Conservation (phyloP, 1,140 invertebrate species). For the Callitettix versicolor region DNA sequence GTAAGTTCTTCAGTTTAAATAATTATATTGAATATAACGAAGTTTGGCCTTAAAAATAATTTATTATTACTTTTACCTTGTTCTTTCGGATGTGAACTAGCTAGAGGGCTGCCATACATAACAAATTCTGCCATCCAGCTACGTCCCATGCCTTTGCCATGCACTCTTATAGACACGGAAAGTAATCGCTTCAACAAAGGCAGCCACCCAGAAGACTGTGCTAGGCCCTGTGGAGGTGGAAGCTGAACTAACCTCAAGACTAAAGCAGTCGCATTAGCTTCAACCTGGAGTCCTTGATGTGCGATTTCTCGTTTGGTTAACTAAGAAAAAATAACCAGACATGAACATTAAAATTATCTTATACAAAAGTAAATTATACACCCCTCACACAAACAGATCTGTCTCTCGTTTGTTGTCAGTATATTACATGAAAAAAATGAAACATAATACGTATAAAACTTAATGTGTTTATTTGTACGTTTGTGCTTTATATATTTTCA, state of each 20-base stretch:
- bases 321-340: slow-evolving; percentile 33
- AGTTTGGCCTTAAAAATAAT: too few species aligned
- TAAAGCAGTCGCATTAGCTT: slow-evolving; percentile 77
- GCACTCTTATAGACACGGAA: slow-evolving; percentile 74
- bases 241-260: slow-evolving; percentile 70
- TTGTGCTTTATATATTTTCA: too few species aligned
- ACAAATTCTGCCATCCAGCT: slow-evolving; percentile 85
- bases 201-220: slow-evolving; percentile 39
- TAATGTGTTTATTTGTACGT: too few species aligned
- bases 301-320: slow-evolving; percentile 68
- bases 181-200: slow-evolving; percentile 65
- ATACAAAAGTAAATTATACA: slow-evolving; percentile 14
- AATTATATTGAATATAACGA: too few species aligned
- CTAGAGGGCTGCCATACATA: slow-evolving; percentile 73
- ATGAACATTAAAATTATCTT: slow-evolving; percentile 2
- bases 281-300: slow-evolving; percentile 83
- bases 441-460: too few species aligned
- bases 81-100: slow-evolving; percentile 71
- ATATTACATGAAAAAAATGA: too few species aligned
- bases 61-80: slow-evolving; percentile 45
- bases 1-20: too few species aligned
- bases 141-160: slow-evolving; percentile 49
- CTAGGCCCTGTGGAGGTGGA: slow-evolving; percentile 47
- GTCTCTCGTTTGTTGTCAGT: too few species aligned
- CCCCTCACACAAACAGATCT: too few species aligned